A percentile compares a stretch with the other conserved stretches of the same genome.
phyloP scores from a whole-genome alignment of 2,113 vertebrate genomes.

The Mastomys coucha region DNA sequence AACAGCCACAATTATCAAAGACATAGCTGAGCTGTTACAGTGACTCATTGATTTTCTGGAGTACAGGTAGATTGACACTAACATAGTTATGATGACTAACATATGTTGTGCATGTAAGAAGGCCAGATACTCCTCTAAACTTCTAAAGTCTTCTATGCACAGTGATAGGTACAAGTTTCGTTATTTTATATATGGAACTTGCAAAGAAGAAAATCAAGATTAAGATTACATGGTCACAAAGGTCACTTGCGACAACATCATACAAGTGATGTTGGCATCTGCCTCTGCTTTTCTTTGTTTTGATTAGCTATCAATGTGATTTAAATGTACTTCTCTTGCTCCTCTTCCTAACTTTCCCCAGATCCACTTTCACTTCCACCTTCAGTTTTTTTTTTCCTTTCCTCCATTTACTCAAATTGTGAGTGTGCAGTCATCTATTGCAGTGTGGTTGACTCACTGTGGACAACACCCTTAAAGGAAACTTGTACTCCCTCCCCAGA shows the following conservation, averaged over 20 bases:
- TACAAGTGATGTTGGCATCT: neutral
- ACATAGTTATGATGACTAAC: neutral
- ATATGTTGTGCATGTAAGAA: neutral
- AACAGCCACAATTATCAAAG: neutral
- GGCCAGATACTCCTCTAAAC: neutral
- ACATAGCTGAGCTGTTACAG: neutral
- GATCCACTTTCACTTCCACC: neutral
- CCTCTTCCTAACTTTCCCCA: neutral
- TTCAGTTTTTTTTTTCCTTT: neutral
- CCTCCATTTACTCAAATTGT: neutral
- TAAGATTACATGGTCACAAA: neutral
- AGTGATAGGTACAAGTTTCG: neutral
- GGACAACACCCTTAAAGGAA: neutral
- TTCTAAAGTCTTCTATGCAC: neutral
- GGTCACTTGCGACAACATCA: neutral
- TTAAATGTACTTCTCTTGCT: neutral
- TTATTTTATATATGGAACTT: neutral
- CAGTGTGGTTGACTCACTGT: too few relatives aligned
- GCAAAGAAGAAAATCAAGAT: neutral
- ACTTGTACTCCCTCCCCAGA: neutral
- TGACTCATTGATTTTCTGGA: neutral
- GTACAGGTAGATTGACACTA: neutral
- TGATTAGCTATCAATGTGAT: neutral
- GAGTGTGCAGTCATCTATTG: neutral
- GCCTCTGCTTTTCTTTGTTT: neutral